Percentiles rank a stretch among this genome's conserved stretches.
These are phyloP conservation scores for Papilio gigon DNA, from an alignment of 2,888 invertebrate genomes.

Conservation along the genomic window DNA sequence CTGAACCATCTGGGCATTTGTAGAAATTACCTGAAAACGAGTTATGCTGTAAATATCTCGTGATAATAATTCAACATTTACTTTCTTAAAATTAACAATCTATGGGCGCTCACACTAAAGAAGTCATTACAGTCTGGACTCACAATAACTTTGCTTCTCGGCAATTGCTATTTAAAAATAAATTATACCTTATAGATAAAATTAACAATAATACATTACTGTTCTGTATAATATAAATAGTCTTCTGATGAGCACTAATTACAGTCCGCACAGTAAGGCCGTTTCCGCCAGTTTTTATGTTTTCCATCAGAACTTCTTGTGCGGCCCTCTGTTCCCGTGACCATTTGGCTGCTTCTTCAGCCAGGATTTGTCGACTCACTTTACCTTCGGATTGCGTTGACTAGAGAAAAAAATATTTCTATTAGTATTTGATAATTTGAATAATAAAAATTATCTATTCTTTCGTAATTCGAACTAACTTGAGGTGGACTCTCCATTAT, in stretches of 20 bases:
- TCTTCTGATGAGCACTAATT: constrained; percentile 58
- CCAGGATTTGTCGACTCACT: constrained; percentile 73
- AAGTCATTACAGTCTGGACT: too few species aligned
- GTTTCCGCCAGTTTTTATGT: constrained; percentile 76
- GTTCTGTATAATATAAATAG: constrained; percentile 73
- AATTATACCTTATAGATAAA: too few species aligned
- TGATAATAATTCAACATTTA: background rate
- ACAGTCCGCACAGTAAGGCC: constrained; percentile 75
- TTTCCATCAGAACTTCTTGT: constrained; percentile 77
- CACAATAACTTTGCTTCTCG: too few species aligned
- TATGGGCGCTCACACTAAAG: background rate
- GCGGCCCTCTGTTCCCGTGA: constrained; percentile 75
- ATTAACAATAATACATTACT: constrained; percentile 54
- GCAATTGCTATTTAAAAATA: too few species aligned
- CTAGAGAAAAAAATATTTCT: constrained; percentile 50
- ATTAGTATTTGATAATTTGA: background rate
- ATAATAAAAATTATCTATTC: background rate
- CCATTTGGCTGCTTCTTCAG: constrained; percentile 78
- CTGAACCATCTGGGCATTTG: constrained; percentile 69
- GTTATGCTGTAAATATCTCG: background rate
- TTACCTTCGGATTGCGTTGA: constrained; percentile 75
- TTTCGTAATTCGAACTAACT: constrained; percentile 48
- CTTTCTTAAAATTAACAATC: background rate
- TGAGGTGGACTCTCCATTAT: constrained; percentile 78
- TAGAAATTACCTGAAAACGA: constrained; percentile 66